A percentile compares a stretch with the other conserved stretches of the same genome.
Conservation (phyloP, 2,113 vertebrate genomes). For the Myiozetetes cayanensis region DNA sequence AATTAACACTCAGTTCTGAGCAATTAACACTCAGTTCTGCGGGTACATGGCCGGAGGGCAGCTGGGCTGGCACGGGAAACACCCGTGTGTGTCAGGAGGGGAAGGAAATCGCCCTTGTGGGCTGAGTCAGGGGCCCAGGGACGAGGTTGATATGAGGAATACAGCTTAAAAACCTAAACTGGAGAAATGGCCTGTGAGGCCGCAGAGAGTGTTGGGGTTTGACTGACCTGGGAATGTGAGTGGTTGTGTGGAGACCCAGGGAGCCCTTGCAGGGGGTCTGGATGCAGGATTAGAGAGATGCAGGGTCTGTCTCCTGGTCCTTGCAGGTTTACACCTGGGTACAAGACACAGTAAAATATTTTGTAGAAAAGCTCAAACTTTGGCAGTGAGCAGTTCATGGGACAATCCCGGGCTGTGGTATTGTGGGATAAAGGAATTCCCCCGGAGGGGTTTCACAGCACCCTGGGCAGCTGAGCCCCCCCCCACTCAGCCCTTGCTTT, state of each 20-base stretch:
- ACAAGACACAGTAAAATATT: not conserved
- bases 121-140: not conserved
- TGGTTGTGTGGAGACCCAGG: not conserved
- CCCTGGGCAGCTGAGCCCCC: not conserved
- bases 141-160: rapidly evolving
- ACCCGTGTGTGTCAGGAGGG: not conserved
- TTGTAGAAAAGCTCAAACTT: not conserved
- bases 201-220: not conserved
- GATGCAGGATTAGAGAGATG: not conserved
- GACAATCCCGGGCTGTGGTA: rapidly evolving
- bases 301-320: not conserved
- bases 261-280: not conserved
- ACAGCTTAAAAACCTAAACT: not conserved
- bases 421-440: not conserved
- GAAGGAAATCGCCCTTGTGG: not conserved
- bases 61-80: not conserved
- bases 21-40: not conserved
- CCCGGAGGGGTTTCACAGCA: not conserved
- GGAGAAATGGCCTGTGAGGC: not conserved
- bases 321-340: not conserved
- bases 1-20: not conserved
- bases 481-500: rapidly evolving
- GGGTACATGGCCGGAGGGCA: not conserved
- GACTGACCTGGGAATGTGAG: rapidly evolving
- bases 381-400: not conserved